Evolutionary conservation across 1,140 invertebrate genomes (phyloP).

Genomic region (Drosophila prosaltans): DNA sequence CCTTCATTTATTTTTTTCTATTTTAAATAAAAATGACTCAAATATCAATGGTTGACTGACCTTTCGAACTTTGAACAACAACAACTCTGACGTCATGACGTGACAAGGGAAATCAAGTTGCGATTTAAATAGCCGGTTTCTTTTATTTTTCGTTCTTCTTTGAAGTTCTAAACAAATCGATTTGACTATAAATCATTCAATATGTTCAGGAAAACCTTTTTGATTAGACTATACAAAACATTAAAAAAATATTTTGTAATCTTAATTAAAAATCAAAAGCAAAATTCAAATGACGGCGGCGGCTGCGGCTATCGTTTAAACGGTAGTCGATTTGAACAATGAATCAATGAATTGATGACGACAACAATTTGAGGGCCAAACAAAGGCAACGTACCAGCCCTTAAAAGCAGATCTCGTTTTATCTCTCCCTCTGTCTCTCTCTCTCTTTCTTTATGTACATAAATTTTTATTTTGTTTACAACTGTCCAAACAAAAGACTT

Average conservation of each 20-base stretch:
- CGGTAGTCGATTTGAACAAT: slow-evolving; percentile 15
- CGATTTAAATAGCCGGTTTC: slow-evolving; percentile 26
- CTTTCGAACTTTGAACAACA: slow-evolving; percentile 25
- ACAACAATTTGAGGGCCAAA: slow-evolving; percentile 17
- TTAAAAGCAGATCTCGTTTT: slow-evolving; percentile 12
- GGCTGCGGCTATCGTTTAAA: slow-evolving; percentile 15
- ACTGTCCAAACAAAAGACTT: slow-evolving; percentile 51
- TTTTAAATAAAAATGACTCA: slow-evolving; percentile 10
- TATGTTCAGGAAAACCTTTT: background rate
- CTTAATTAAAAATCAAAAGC: slow-evolving; percentile 35
- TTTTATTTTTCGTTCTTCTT: background rate
- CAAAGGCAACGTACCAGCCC: slow-evolving; percentile 8
- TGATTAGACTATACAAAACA: slow-evolving; percentile 17
- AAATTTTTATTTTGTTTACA: slow-evolving; percentile 14
- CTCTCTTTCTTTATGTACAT: slow-evolving; percentile 3
- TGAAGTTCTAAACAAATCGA: background rate
- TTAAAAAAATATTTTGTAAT: slow-evolving; percentile 30
- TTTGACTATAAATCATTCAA: slow-evolving; percentile 2
- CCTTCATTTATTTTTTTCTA: background rate
- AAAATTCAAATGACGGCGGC: background rate
- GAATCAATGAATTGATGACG: slow-evolving; percentile 5
- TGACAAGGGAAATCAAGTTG: background rate
- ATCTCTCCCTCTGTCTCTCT: slow-evolving; percentile 1
- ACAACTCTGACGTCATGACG: slow-evolving; percentile 31
- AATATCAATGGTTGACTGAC: slow-evolving; percentile 33